Conservation (phyloP, 2,797 vertebrate genomes). For the Australoheros facetus region DNA sequence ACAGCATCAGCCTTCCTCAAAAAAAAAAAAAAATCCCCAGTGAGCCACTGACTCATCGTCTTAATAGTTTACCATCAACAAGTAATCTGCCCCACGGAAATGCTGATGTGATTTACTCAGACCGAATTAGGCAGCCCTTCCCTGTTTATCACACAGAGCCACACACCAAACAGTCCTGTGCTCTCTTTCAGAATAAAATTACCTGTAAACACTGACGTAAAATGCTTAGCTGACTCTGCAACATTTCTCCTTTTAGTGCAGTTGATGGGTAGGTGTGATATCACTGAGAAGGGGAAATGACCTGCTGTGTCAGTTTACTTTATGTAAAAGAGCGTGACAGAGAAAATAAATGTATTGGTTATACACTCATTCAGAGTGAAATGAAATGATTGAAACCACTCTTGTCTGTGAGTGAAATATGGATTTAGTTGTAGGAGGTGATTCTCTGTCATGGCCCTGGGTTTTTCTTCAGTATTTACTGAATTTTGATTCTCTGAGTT, state of each 20-base stretch:
- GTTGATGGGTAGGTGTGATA: not conserved
- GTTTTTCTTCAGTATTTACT: rapidly evolving
- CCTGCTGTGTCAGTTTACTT: not conserved
- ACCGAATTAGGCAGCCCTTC: slow-evolving; percentile 29
- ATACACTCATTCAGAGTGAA: not conserved
- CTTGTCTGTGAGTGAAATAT: not conserved
- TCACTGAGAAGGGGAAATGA: not conserved
- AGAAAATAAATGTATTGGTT: not conserved
- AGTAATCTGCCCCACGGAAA: slow-evolving; percentile 28
- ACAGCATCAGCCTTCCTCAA: not conserved
- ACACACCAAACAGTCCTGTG: not conserved
- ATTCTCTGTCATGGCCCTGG: rapidly evolving
- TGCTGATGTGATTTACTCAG: slow-evolving; percentile 23
- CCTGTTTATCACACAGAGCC: slow-evolving; percentile 7
- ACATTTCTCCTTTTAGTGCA: not conserved
- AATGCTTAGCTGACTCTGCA: slow-evolving; percentile 12
- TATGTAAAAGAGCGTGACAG: not conserved
- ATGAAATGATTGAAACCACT: not conserved
- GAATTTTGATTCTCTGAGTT: not conserved
- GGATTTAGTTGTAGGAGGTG: not conserved
- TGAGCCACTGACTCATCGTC: slow-evolving; percentile 48
- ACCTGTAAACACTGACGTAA: not conserved
- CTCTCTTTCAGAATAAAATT: not conserved
- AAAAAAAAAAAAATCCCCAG: not conserved
- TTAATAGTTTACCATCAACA: slow-evolving; percentile 47